Conservation (phyloP, 2,888 invertebrate genomes). For the Hesperia comma region DNA sequence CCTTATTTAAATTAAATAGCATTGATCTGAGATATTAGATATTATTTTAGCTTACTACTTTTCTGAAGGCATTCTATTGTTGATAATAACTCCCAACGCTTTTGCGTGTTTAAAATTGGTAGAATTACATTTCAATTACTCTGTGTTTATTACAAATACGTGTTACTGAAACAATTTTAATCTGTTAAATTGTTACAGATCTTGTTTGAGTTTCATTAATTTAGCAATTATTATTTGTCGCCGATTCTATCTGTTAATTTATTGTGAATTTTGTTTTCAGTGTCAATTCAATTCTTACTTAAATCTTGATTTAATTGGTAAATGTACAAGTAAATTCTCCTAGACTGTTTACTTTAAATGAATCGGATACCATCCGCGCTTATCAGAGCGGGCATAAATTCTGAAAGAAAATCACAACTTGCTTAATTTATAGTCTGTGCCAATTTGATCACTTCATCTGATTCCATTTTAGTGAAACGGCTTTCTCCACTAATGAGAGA, state of each 20-base stretch:
- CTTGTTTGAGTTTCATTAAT: neutral
- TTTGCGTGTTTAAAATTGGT: neutral
- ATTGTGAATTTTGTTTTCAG: too few species aligned
- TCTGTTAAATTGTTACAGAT: neutral
- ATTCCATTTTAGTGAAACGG: conserved; percentile 49
- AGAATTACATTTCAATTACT: neutral
- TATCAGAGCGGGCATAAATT: conserved; percentile 19
- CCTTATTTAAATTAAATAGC: neutral
- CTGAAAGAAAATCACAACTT: conserved; percentile 17
- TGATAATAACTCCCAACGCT: neutral
- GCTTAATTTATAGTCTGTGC: conserved; percentile 37
- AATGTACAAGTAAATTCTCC: neutral
- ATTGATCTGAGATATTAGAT: too few species aligned
- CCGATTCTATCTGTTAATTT: too few species aligned
- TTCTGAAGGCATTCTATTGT: neutral
- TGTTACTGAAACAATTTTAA: neutral
- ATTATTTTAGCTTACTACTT: too few species aligned
- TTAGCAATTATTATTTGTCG: neutral
- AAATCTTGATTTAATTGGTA: neutral
- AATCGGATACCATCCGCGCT: neutral
- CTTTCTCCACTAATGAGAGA: conserved; percentile 63
- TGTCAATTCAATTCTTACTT: too few species aligned
- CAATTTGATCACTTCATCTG: conserved; percentile 45
- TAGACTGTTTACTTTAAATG: neutral
- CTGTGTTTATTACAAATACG: too few species aligned